These are phyloP conservation scores for Apamea monoglypha DNA, from an alignment of 2,888 invertebrate genomes.

Conservation along the genomic window DNA sequence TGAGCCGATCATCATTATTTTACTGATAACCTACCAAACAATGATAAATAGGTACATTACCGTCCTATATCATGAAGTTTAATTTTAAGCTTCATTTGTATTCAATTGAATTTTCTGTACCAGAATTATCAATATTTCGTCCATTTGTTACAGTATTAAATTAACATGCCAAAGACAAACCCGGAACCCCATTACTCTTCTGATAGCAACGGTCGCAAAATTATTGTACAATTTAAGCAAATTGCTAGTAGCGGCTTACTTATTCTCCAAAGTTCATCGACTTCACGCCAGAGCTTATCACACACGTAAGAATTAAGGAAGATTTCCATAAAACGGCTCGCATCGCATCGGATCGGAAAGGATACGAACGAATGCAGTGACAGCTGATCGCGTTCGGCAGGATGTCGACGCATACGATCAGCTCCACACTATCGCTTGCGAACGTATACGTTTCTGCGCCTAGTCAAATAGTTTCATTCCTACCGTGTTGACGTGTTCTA, in stretches of 20 bases:
- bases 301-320: constrained; percentile 4
- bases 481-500: no score
- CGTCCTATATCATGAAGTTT: neutral
- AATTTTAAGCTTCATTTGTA: neutral
- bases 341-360: no score
- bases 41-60: no score
- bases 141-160: constrained; percentile 11
- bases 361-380: no score
- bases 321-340: no score
- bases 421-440: no score
- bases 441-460: no score
- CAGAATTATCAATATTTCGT: constrained; percentile 5
- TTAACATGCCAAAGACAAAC: constrained; percentile 2
- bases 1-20: no score
- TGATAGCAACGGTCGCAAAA: constrained; percentile 26
- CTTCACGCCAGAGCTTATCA: constrained; percentile 42
- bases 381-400: no score
- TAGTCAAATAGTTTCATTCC: no score
- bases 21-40: no score
- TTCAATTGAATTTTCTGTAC: neutral
- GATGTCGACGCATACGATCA: no score
- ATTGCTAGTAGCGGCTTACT: constrained; percentile 34
- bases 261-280: constrained; percentile 33
- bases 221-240: constrained; percentile 32
- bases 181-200: constrained; percentile 11